phyloP scores from a whole-genome alignment of 2,888 invertebrate species.

The Nomada hirtipes region DNA sequence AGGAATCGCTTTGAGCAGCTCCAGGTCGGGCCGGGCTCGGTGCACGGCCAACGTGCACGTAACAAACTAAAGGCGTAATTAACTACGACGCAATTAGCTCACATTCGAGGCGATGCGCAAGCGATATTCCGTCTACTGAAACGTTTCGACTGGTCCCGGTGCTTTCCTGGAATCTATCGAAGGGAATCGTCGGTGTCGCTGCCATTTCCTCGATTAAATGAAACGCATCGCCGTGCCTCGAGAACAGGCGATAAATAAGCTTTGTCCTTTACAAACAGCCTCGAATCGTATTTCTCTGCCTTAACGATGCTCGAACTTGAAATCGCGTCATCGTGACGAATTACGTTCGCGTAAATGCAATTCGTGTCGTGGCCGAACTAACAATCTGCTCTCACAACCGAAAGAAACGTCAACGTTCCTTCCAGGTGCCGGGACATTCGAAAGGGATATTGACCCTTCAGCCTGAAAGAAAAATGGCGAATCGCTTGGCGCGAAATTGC shows the following conservation, averaged over 20 bases:
- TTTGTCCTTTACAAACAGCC: no score
- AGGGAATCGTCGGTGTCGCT: background rate
- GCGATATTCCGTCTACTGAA: conserved; percentile 1
- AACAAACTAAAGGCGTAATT: conserved; percentile 56
- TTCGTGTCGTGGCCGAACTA: no score
- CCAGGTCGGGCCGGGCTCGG: conserved; percentile 22
- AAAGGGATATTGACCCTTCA: no score
- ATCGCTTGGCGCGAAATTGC: no score
- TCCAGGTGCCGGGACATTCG: no score
- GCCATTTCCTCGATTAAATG: background rate
- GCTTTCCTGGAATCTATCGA: background rate
- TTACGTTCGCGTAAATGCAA: background rate
- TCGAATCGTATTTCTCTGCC: background rate
- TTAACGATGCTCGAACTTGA: no score
- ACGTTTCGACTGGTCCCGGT: background rate
- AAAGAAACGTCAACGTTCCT: no score
- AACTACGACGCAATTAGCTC: conserved; percentile 64
- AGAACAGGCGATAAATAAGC: background rate
- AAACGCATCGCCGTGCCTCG: background rate
- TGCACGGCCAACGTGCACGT: conserved; percentile 55
- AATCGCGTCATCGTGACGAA: background rate
- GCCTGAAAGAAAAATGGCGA: no score
- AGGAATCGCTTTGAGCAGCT: conserved; percentile 39
- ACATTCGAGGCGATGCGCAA: conserved; percentile 21
- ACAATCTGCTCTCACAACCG: background rate